Evolutionary conservation across 2,797 vertebrate genomes (phyloP), one percentile per base, ranked within the genome.

Genomic region (Botia almorhae): DNA sequence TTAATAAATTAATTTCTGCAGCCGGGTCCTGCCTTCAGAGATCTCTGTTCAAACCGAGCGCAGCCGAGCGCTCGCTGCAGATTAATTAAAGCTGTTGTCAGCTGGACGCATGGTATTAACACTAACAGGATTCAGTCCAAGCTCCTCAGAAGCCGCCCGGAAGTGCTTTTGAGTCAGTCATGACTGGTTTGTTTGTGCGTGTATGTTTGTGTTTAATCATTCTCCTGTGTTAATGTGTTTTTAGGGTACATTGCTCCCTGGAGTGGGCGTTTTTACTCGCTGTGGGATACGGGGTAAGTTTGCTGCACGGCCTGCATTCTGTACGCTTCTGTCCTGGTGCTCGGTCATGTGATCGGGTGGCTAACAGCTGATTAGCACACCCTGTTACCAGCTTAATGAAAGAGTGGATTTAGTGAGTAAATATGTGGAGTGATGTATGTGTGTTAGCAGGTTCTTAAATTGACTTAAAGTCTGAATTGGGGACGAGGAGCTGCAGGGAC

Each of bases 221-320:
- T 68, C 71, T 21, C 55, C 78, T 82, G 51, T 82, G 58, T 69
- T 81, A 26, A 26, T 87, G 78, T 85, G 78, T 76, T 79, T 85
- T 78, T 61, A 87, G 98, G 98, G 87, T 97, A 99, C 92, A 99
- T 99, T 70, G 97, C 97, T 86, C 98, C 98, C 2, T 99, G 97
- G 98, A 99, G 98, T 90, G 97, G 98, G 55, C 96, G 98, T 71
- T 99, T 99, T 93, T 99, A 99, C 87, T 99, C 98, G 12, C 87
- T 99, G 67, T 99, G 98, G 98, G 98, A 99, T 90, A 99, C 98
- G 5, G 97, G 98, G 97, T 99, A 94, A 96, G 97, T 65, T 64
- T 63, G 23, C 12, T 17, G 13, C 29, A 50, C 10, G 39, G 11
- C 12, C 43, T 17, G n/a, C 60, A 10, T 64, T 33, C 4, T 3